These are phyloP conservation scores for Junonia oenone DNA, from an alignment of 2,888 invertebrate genomes.

Conservation along the genomic window DNA sequence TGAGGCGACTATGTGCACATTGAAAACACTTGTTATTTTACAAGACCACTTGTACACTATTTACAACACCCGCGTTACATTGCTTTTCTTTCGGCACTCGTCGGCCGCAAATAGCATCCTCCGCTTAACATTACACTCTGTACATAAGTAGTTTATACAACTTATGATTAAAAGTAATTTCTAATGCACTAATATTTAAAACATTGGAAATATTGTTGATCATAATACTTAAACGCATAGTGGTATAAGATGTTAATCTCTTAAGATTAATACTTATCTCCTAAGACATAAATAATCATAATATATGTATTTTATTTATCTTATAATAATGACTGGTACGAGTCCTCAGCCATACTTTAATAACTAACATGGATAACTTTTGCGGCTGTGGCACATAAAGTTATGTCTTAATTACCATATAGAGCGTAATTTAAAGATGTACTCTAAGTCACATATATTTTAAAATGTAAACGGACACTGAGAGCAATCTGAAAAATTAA, in stretches of 20 bases:
- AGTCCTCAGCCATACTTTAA: conserved; percentile 64
- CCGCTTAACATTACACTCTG: conserved; percentile 57
- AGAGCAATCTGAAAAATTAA: conserved; percentile 28
- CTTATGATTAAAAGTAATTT: conserved; percentile 55
- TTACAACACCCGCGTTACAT: conserved; percentile 57
- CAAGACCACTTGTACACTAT: conserved; percentile 73
- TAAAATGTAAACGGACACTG: conserved; percentile 27
- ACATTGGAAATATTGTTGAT: conserved; percentile 76
- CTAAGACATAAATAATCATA: conserved; percentile 64
- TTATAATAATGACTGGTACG: conserved; percentile 70
- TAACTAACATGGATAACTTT: conserved; percentile 46
- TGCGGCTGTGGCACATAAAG: conserved; percentile 43
- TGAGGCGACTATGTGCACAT: conserved; percentile 80
- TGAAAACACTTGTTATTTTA: conserved; percentile 76
- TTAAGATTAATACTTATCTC: conserved; percentile 62
- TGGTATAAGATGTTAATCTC: conserved; percentile 73
- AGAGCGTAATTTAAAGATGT: conserved; percentile 23
- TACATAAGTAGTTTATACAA: conserved; percentile 77
- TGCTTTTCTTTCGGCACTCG: conserved; percentile 33
- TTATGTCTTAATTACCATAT: conserved; percentile 27
- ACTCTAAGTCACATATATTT: conserved; percentile 17
- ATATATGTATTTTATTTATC: conserved; percentile 54
- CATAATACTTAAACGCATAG: conserved; percentile 74
- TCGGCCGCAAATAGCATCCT: conserved; percentile 34
- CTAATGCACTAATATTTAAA: conserved; percentile 62